These are phyloP conservation scores for Notodonta ziczac DNA, from an alignment of 2,888 invertebrate species.

Conservation along the genomic window DNA sequence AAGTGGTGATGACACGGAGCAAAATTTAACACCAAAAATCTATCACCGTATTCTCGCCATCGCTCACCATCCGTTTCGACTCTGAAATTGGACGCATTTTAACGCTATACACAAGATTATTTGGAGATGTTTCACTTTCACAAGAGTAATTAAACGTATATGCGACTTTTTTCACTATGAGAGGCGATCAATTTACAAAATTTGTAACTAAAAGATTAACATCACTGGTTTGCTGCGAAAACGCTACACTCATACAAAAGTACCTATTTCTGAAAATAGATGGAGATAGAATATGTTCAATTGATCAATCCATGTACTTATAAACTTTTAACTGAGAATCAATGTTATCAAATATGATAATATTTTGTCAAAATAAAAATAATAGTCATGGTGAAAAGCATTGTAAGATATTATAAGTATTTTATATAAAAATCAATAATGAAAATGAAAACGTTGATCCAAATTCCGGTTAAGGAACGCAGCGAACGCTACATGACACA, in stretches of 20 bases:
- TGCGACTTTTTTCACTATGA: slow-evolving; percentile 70
- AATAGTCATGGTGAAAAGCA: slow-evolving; percentile 2
- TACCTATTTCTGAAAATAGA: slow-evolving; percentile 90
- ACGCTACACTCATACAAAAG: slow-evolving; percentile 86
- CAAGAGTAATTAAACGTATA: slow-evolving; percentile 73
- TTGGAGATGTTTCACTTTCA: slow-evolving; percentile 79
- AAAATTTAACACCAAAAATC: slow-evolving; percentile 85
- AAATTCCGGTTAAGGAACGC: slow-evolving; percentile 43
- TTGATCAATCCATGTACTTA: slow-evolving; percentile 61
- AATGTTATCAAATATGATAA: not conserved
- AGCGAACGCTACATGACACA: slow-evolving; percentile 20
- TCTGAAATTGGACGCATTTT: slow-evolving; percentile 84
- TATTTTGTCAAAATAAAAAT: slow-evolving; percentile 5
- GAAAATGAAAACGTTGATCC: slow-evolving; percentile 19
- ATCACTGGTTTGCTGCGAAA: slow-evolving; percentile 87
- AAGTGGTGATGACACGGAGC: slow-evolving; percentile 82
- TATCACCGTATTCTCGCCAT: slow-evolving; percentile 85
- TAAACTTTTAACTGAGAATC: slow-evolving; percentile 20
- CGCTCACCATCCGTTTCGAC: slow-evolving; percentile 84
- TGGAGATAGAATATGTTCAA: slow-evolving; percentile 86
- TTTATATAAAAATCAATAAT: slow-evolving; percentile 11
- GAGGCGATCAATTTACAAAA: slow-evolving; percentile 83
- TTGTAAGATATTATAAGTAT: not conserved
- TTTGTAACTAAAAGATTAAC: slow-evolving; percentile 85
- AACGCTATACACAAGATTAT: slow-evolving; percentile 78